Base-by-base conservation (phyloP, 2,888 invertebrate genomes). In the Scaptomyza caliginosa region DNA sequence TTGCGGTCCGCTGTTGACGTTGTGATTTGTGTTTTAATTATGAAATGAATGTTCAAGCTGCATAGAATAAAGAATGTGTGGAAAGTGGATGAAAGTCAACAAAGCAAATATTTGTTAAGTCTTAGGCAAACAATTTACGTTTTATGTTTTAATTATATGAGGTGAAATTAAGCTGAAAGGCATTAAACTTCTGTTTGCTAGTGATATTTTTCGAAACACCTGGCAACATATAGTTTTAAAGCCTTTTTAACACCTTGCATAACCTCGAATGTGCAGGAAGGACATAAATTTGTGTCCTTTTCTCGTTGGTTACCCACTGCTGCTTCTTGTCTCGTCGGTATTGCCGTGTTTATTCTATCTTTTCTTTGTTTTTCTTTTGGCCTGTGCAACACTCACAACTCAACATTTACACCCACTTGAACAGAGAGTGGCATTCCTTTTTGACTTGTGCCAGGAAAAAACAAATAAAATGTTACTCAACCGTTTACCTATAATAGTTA, bases 381-480 rank as follows among this genome's bases (percentile, higher is more conserved):
- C 11, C n/a, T 28, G 30, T 13, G n/a, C 30, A 13, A 30, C 34
- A 26, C 23, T 52, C 26, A 28, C 7, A 36, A n/a, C n/a, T n/a
- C n/a, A n/a, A n/a, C n/a, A n/a, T 28, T 43, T 16, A 43, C 58
- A 42, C 45, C 43, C 42, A 36, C 4, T 21, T 39, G 21, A 30
- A 17, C 23, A 30, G 42, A n/a, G 23, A 32, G n/a, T n/a, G n/a
- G 48, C 48, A 42, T 19, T 19, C 8, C 48, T 24, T 63, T 43
- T 54, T 45, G 43, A 52, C 39, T 43, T 38, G 49, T 32, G 46
- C 43, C 65, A 58, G 65, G 70, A 56, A 56, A 72, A 63, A 72
- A 64, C 71, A 68, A 73, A 68, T 68, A 58, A 55, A 42, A 67
- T 49, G 34, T 26, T 42, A 43, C 43, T 10, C 26, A 11, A 34